These are phyloP conservation scores for Neodiprion lecontei DNA, from an alignment of 1,140 invertebrate genomes.

Conservation along the genomic window DNA sequence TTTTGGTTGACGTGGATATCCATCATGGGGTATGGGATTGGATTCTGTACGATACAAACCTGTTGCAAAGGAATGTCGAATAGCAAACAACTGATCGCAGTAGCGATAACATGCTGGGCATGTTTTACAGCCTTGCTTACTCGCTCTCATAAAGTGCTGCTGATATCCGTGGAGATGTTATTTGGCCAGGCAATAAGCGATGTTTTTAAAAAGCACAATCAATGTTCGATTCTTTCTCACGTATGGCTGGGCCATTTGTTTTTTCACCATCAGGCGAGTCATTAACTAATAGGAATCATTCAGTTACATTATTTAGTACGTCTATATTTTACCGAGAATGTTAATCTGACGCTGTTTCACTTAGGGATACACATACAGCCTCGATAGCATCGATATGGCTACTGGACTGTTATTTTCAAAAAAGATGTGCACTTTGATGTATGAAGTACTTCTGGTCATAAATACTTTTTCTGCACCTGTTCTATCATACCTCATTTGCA, in stretches of 20 bases:
- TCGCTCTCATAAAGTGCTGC: conserved; percentile 74
- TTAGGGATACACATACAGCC: conserved; percentile 82
- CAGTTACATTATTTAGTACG: background rate
- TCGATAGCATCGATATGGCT: conserved; percentile 84
- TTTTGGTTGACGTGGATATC: background rate
- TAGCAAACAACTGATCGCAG: background rate
- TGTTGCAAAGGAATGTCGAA: background rate
- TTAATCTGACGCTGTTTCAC: background rate
- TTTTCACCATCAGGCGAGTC: conserved; percentile 72
- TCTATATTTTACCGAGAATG: background rate
- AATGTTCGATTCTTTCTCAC: conserved; percentile 50
- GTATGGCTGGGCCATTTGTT: conserved; percentile 70
- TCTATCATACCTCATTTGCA: conserved; percentile 59
- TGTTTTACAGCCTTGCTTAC: conserved; percentile 69
- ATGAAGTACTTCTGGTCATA: conserved; percentile 72
- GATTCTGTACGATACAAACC: background rate
- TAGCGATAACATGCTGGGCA: conserved; percentile 51
- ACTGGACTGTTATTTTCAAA: conserved; percentile 82
- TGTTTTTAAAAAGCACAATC: conserved; percentile 8
- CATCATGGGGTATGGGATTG: conserved; percentile 3
- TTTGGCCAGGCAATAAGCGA: conserved; percentile 52
- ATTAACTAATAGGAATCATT: background rate
- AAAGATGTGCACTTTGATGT: conserved; percentile 70
- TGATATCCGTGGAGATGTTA: conserved; percentile 63
- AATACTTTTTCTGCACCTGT: conserved; percentile 69